Percentiles rank a stretch among this genome's conserved stretches.
phyloP scores from a whole-genome alignment of 2,113 vertebrate species.

The Edolisoma coerulescens region DNA sequence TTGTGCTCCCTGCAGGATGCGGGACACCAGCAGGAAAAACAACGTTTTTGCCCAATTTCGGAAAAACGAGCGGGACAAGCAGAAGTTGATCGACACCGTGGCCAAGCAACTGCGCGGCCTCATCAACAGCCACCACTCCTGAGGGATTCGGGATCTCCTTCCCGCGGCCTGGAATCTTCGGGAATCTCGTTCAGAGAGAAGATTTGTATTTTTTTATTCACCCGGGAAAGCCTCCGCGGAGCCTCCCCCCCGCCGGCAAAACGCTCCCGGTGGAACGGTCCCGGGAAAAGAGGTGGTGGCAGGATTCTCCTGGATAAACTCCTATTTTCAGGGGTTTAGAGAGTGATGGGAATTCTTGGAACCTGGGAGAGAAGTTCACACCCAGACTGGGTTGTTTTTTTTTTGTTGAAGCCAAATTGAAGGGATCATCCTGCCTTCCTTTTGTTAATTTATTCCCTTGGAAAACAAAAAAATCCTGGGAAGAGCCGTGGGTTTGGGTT shows the following conservation, averaged over 20 bases:
- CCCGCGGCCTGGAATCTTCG: background rate
- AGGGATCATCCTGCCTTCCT: background rate
- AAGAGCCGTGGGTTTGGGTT: background rate
- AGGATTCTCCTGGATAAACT: background rate
- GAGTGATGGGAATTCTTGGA: background rate
- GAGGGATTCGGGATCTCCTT: conserved; percentile 30
- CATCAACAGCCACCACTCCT: conserved; percentile 87
- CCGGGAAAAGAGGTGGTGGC: background rate
- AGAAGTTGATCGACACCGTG: conserved; percentile 94
- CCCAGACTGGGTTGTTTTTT: background rate
- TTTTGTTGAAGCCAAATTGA: background rate
- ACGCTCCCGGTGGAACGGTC: background rate
- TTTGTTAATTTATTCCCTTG: conserved; percentile 2
- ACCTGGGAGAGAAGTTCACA: background rate
- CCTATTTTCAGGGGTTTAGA: conserved; percentile 29
- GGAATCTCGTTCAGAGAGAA: conserved; percentile 49
- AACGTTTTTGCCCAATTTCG: conserved; percentile 93
- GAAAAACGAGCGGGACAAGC: conserved; percentile 93
- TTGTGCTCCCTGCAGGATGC: conserved; percentile 80
- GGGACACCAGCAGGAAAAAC: conserved; percentile 91
- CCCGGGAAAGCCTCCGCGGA: conserved; percentile 40
- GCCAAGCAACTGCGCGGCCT: conserved; percentile 92
- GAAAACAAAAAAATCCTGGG: background rate
- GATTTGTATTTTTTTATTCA: conserved; percentile 73
- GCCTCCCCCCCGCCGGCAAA: background rate